These are phyloP conservation scores for Erpetoichthys calabaricus DNA, from an alignment of 2,797 vertebrate genomes.

Conservation along the genomic window DNA sequence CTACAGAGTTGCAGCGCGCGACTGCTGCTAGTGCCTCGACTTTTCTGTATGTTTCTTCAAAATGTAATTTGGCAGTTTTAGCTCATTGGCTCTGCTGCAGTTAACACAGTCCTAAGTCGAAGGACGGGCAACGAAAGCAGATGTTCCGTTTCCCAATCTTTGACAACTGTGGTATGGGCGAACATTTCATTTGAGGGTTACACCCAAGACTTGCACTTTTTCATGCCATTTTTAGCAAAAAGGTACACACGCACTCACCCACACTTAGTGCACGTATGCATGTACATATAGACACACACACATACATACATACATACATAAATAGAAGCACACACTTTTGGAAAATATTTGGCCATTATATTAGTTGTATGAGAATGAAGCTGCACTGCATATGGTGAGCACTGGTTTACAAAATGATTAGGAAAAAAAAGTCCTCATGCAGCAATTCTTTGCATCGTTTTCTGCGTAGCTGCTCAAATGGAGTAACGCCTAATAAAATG, in stretches of 20 bases:
- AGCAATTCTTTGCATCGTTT: no score
- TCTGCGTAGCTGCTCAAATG: no score
- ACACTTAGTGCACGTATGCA: conserved; percentile 12
- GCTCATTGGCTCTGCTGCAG: conserved; percentile 39
- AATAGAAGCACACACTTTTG: conserved; percentile 30
- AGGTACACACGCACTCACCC: conserved; percentile 3
- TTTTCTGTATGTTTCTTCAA: not conserved
- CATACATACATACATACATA: conserved; percentile 13
- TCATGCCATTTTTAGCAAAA: conserved; percentile 35
- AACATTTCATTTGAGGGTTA: no score
- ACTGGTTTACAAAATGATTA: conserved; percentile 1
- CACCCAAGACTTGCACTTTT: conserved; percentile 5
- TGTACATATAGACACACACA: not conserved
- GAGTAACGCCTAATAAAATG: no score
- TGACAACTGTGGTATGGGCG: no score
- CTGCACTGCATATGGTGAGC: conserved; percentile 31
- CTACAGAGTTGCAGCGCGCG: conserved; percentile 56
- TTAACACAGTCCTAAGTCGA: no score
- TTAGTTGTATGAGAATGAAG: conserved; percentile 31
- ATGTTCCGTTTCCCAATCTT: no score
- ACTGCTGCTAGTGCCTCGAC: conserved; percentile 19
- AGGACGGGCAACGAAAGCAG: no score
- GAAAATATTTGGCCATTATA: conserved; percentile 18
- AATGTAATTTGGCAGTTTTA: conserved; percentile 63
- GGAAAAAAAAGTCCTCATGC: no score